These are phyloP conservation scores for Corythoichthys haematopterus DNA, from an alignment of 2,113 vertebrate species.

Conservation along the genomic window DNA sequence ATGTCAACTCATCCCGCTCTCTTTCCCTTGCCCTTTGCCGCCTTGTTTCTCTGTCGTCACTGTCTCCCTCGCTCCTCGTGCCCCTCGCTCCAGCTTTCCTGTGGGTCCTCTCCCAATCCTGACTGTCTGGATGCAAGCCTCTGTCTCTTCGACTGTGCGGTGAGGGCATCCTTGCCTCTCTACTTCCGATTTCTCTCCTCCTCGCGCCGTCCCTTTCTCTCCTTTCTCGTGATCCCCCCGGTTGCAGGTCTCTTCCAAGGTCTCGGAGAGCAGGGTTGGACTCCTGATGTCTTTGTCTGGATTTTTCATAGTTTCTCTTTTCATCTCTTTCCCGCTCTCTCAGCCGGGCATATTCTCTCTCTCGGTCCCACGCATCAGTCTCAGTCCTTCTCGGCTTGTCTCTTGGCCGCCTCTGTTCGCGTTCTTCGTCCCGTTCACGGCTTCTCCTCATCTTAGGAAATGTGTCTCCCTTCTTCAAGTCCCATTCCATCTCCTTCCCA, in stretches of 20 bases:
- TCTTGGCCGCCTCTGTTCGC: conserved; percentile 7
- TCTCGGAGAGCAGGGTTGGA: conserved; percentile 34
- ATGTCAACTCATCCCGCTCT: conserved; percentile 18
- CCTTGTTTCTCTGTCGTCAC: conserved; percentile 45
- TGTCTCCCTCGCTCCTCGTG: conserved; percentile 64
- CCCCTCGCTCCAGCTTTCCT: conserved; percentile 42
- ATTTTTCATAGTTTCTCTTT: conserved; percentile 29
- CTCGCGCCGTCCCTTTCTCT: conserved; percentile 30
- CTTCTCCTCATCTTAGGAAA: conserved; percentile 58
- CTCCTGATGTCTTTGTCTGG: conserved; percentile 36
- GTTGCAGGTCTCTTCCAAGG: conserved; percentile 35
- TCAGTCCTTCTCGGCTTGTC: conserved; percentile 28
- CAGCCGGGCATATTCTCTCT: conserved; percentile 20
- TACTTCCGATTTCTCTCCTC: conserved; percentile 44
- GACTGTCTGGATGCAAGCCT: conserved; percentile 35
- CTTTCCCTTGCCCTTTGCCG: conserved; percentile 33
- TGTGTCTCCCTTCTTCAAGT: conserved; percentile 56
- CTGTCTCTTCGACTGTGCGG: conserved; percentile 31
- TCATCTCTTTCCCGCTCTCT: conserved; percentile 36
- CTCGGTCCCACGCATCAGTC: conserved; percentile 22
- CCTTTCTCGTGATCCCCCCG: conserved; percentile 24
- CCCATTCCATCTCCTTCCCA: conserved; percentile 25
- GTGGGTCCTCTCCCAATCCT: conserved; percentile 22
- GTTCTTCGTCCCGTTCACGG: conserved; percentile 22
- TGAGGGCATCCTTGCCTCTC: conserved; percentile 26